Base-by-base conservation (phyloP, 2,113 vertebrate species). In the Peromyscus leucopus region DNA sequence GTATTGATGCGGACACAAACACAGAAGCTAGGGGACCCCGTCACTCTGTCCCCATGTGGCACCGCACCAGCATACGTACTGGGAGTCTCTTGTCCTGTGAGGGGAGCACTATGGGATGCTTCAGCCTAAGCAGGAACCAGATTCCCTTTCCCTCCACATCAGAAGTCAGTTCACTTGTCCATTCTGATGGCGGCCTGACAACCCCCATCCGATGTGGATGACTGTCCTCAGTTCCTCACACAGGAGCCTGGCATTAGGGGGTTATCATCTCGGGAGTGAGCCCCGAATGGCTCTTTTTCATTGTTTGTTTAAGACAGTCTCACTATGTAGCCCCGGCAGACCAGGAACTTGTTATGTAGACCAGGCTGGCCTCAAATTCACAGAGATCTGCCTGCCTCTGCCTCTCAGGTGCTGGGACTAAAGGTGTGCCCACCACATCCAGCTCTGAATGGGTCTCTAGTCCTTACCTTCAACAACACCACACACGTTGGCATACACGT, bases 401-500 rank as follows among this genome's bases (percentile, higher is more conserved):
- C 80, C 55, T 85, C 59, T 28, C 26, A 11, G 31, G 59, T 10
- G 24, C 59, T 42, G n/a, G 82, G 55, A 59, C 28, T 46, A 46
- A 76, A 76, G 74, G n/a, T 9, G 4, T n/a, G 5, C 5, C 17
- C 33, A 22, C 31, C 33, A n/a, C 51, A 36, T 12, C 51, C 33
- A 57, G 51, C 79, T 57, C 79, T 57, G 33, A 39, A 17, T 42
- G 36, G 13, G 2, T n/a, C 80, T 39, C 80, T 61, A 16, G 19
- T 7, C 88, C 98, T 98, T 97, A 99, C 99, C 99, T 98, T 99
- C 99, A 31, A 99, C 99, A 26, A 99, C 99, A 0, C 99, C 99
- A 67, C 99, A 99, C 17, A 99, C 99, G 0, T 99, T 99, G 89
- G 99, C 98, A 1, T 99, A 99, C 72, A 99, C 98, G 3, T 99